Evolutionary conservation across 1,140 invertebrate species (phyloP), one percentile per base, ranked within the genome.

Genomic region (Zelostemma sp.): DNA sequence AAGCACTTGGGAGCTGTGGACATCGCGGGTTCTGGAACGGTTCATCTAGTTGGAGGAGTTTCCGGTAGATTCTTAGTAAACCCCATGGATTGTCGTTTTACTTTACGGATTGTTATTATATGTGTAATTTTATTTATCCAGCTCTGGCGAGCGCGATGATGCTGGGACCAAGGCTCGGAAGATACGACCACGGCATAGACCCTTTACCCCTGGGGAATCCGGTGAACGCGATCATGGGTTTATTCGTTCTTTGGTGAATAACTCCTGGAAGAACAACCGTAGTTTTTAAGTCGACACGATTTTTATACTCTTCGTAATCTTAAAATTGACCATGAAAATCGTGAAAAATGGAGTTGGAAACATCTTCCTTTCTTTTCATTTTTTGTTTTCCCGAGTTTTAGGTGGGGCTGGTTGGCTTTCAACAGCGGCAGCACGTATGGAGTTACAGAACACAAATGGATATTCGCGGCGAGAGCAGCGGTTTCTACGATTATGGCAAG

Each of bases 401-500:
- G 83, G 84, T 97, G 95, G 93, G 95, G 95, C 0, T 97, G 95
- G 95, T 83, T 97, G 33, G 95, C 94, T 1, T 97, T 97, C 75
- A 97, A 97, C 82, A 96, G 94, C 47, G 95, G 95, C n/a, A 93
- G 92, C 68, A 93, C 92, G 38, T 93, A 93, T 74, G 92, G 92
- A 15, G 88, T 93, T 21, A 90, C 87, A 57, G 90, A 90, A 1
- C 87, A 89, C 11, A 92, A 92, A 82, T 95, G 94, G 93, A 89
- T 94, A 76, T 96, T 95, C 79, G 94, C 95, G 0, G 94, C 94
- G 0, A 88, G 93, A 66, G 95, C 95, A 0, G 94, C 95, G 0
- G 93, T 96, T 0, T 93, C 93, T 80, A 97, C 95, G 0, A 92
- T 97, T 87, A 90, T 96, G 85, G 90, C 91, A 0, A 95, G 94